phyloP scores from a whole-genome alignment of 1,140 invertebrate genomes.

The Zaprionus vittiger region DNA sequence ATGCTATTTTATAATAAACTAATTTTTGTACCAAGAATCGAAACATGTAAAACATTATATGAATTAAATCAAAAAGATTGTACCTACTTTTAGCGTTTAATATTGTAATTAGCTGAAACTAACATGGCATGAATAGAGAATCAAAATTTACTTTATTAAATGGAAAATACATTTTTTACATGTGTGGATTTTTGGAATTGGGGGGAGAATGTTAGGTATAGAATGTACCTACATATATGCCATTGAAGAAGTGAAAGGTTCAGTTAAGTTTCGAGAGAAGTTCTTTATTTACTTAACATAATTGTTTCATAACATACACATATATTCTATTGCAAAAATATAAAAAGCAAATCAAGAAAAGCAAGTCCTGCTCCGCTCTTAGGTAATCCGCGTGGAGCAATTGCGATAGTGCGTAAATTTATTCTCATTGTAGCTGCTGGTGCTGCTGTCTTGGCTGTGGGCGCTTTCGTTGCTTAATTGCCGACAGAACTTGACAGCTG shows the following conservation, averaged over 20 bases:
- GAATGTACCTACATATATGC: too few relatives aligned
- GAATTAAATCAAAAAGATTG: constrained; percentile 42
- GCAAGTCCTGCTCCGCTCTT: constrained; percentile 13
- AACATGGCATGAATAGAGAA: constrained; percentile 40
- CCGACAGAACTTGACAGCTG: constrained; percentile 60
- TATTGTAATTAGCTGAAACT: constrained; percentile 53
- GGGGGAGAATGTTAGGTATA: too few relatives aligned
- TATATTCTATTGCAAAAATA: not conserved
- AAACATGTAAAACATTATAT: constrained; percentile 43
- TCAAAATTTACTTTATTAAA: constrained; percentile 49
- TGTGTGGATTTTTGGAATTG: too few relatives aligned
- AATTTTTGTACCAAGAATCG: constrained; percentile 73
- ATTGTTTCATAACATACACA: not conserved
- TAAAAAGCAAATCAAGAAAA: constrained; percentile 1
- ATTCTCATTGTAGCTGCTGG: constrained; percentile 17
- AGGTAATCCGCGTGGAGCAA: constrained; percentile 77
- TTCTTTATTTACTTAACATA: constrained; percentile 14
- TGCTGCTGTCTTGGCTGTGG: constrained; percentile 39
- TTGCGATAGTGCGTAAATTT: constrained; percentile 75
- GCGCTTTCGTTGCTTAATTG: constrained; percentile 58
- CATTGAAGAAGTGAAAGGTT: too few relatives aligned
- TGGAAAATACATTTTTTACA: constrained; percentile 6
- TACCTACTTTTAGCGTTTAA: constrained; percentile 61
- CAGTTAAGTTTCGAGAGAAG: not conserved
- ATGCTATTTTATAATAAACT: constrained; percentile 64